Percentiles rank a stretch among this genome's conserved stretches.
These are phyloP conservation scores for Euthynnus affinis DNA, from an alignment of 2,797 vertebrate genomes.

Conservation along the genomic window DNA sequence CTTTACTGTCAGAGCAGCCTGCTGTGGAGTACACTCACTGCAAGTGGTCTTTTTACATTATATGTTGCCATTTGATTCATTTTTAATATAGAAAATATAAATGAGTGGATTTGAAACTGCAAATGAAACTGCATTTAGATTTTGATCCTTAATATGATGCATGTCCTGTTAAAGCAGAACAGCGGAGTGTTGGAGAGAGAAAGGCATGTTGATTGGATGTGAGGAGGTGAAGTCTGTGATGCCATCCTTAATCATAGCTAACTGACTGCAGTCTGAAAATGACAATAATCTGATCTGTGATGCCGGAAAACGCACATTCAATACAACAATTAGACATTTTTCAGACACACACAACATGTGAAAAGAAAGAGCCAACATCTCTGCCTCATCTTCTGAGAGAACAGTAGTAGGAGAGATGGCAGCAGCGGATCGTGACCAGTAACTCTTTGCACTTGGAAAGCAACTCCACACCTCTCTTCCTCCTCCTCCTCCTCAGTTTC, in stretches of 20 bases:
- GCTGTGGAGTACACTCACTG: no score
- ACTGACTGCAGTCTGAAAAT: conserved; percentile 3
- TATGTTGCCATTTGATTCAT: not conserved
- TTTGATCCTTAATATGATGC: not conserved
- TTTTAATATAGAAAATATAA: not conserved
- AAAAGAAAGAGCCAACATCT: conserved; percentile 14
- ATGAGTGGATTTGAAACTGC: not conserved
- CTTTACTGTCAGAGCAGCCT: no score
- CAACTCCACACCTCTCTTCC: conserved; percentile 51
- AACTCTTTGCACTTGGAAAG: conserved; percentile 66
- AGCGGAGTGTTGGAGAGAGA: not conserved
- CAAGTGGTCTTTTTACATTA: no score
- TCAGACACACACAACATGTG: conserved; percentile 3
- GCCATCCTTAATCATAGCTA: not conserved
- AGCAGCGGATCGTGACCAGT: conserved; percentile 69
- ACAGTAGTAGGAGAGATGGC: conserved; percentile 52
- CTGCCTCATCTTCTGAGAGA: conserved; percentile 23
- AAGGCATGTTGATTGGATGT: not conserved
- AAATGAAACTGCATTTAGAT: not conserved
- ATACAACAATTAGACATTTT: conserved; percentile 39
- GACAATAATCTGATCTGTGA: conserved; percentile 13
- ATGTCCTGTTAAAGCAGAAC: not conserved
- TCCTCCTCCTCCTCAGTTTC: conserved; percentile 48
- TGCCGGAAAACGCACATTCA: not conserved
- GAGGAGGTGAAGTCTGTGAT: not conserved